Conservation (phyloP, 2,888 invertebrate species). For the Drosophila fungiperda region DNA sequence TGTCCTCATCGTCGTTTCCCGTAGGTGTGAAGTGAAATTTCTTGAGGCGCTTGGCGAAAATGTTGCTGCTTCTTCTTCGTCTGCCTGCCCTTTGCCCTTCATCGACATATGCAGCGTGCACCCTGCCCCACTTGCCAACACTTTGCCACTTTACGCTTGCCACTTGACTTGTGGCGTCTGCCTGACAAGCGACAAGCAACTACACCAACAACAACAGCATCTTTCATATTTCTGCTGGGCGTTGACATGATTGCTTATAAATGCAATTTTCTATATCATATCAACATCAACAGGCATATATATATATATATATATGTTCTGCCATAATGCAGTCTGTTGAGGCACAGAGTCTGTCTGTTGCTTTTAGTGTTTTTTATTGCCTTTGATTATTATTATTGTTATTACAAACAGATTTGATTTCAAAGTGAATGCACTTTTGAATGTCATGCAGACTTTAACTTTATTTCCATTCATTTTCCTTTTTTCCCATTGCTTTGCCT, state of each 20-base stretch:
- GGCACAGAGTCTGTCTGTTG: not conserved
- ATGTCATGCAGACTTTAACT: constrained; percentile 21
- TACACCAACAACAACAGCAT: constrained; percentile 31
- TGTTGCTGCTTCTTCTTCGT: constrained; percentile 11
- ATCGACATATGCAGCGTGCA: constrained; percentile 15
- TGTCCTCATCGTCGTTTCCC: constrained; percentile 7
- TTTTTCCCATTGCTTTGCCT: constrained; percentile 3
- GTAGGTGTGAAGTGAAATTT: constrained; percentile 75
- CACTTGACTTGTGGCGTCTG: constrained; percentile 59
- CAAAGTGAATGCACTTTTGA: constrained; percentile 60
- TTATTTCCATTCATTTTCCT: not conserved
- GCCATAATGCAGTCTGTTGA: constrained; percentile 7
- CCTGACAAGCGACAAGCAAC: constrained; percentile 32
- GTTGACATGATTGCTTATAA: constrained; percentile 80
- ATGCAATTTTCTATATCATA: constrained; percentile 73
- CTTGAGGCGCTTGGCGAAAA: constrained; percentile 47
- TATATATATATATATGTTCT: not conserved
- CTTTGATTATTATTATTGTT: constrained; percentile 66
- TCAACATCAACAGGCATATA: constrained; percentile 27
- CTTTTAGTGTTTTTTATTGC: constrained; percentile 49
- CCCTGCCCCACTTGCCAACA: constrained; percentile 13
- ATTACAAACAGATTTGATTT: constrained; percentile 73
- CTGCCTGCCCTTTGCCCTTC: constrained; percentile 8
- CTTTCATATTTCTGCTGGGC: constrained; percentile 66
- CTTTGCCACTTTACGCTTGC: constrained; percentile 35